Percentiles rank a stretch among this genome's conserved stretches.
Conservation (phyloP, 37 sponge, comb jelly and placozoan species). For the Bolinopsis microptera region DNA sequence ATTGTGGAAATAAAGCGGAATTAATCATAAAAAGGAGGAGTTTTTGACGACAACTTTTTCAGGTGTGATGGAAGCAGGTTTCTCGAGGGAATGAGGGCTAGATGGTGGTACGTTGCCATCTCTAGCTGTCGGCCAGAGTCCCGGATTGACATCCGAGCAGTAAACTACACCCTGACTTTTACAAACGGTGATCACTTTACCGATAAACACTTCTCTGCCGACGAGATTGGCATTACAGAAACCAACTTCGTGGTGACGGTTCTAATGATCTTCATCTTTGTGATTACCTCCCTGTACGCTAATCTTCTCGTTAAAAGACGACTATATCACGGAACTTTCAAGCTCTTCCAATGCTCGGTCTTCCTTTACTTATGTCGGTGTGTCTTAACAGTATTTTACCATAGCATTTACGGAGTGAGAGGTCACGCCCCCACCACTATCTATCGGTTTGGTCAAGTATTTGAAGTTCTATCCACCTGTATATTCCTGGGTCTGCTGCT, state of each 20-base stretch:
- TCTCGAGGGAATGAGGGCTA: not conserved
- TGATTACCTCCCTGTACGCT: not conserved
- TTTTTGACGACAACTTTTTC: too few relatives aligned
- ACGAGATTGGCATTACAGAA: constrained; percentile 32
- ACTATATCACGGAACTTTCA: constrained; percentile 35
- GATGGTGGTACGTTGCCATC: constrained; percentile 52
- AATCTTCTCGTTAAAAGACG: not conserved
- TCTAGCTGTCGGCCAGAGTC: not conserved
- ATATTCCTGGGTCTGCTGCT: constrained; percentile 50
- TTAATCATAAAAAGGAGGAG: too few relatives aligned
- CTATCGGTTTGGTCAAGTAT: not conserved
- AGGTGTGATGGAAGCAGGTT: not conserved
- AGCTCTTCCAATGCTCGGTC: not conserved
- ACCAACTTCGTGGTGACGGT: not conserved
- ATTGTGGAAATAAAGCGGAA: too few relatives aligned
- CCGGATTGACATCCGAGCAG: not conserved
- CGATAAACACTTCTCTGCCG: constrained; percentile 34
- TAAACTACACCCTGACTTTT: not conserved
- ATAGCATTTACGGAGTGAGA: not conserved
- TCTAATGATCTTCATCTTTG: not conserved
- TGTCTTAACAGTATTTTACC: not conserved
- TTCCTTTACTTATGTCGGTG: not conserved
- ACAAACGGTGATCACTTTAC: constrained; percentile 1
- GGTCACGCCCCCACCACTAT: not conserved
- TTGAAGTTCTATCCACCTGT: not conserved